Evolutionary conservation across 2,888 invertebrate species (phyloP).

Genomic region (Lithophane socia): DNA sequence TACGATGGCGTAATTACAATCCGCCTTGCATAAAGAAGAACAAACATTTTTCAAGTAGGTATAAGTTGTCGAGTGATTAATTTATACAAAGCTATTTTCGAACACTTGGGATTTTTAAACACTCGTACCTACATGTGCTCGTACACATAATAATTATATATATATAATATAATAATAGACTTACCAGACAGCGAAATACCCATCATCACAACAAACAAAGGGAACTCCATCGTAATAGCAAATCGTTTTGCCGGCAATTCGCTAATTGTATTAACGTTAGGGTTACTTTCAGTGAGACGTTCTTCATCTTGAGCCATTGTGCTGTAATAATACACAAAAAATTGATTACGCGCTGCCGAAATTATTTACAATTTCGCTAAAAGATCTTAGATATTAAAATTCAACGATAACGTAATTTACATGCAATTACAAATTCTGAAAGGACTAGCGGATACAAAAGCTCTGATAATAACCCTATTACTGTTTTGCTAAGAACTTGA

Average conservation of each 20-base stretch:
- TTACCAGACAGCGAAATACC: slow-evolving; percentile 83
- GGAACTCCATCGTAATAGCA: slow-evolving; percentile 83
- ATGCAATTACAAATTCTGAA: background rate
- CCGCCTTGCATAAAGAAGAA: background rate
- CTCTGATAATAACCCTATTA: background rate
- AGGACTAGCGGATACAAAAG: background rate
- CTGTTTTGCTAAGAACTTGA: background rate
- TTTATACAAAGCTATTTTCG: background rate
- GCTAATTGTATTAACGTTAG: slow-evolving; percentile 73
- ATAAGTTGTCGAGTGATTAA: background rate
- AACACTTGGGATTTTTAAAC: background rate
- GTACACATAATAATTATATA: slow-evolving; percentile 10
- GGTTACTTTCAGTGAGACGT: slow-evolving; percentile 70
- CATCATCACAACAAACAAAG: slow-evolving; percentile 83
- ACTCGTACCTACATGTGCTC: background rate
- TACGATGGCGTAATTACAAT: background rate
- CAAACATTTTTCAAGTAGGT: background rate
- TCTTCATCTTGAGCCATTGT: slow-evolving; percentile 81
- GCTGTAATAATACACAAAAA: slow-evolving; percentile 28
- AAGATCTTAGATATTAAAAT: background rate
- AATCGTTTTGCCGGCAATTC: slow-evolving; percentile 76
- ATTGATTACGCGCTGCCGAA: slow-evolving; percentile 29
- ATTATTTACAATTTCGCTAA: background rate
- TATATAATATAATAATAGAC: slow-evolving; percentile 19
- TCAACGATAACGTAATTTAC: background rate